phyloP scores from a whole-genome alignment of 2,113 vertebrate genomes.

The Rattus rattus region DNA sequence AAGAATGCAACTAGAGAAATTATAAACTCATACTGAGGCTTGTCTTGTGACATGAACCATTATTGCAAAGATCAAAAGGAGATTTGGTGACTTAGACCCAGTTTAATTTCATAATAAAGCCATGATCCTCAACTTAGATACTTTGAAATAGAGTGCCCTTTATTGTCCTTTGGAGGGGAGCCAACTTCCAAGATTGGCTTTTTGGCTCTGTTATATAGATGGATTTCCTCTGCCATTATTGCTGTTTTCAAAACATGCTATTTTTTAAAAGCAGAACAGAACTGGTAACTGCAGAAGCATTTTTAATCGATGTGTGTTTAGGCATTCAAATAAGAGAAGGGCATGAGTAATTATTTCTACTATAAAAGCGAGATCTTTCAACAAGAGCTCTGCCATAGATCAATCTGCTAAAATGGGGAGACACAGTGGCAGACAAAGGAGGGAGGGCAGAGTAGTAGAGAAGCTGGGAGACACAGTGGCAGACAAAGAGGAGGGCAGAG shows the following conservation, averaged over 20 bases:
- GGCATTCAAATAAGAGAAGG: background rate
- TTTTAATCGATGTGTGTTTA: background rate
- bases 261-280: conserved; percentile 1
- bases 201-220: background rate
- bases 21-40: background rate
- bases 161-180: background rate
- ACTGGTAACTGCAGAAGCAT: background rate
- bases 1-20: background rate
- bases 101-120: too few relatives aligned
- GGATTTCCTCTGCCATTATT: background rate
- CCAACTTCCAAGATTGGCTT: background rate
- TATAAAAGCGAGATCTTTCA: background rate
- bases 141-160: background rate
- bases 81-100: background rate
- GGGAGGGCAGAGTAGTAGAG: background rate
- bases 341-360: background rate
- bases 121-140: background rate
- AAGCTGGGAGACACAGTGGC: too few relatives aligned
- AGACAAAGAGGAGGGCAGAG: too few relatives aligned
- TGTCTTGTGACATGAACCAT: background rate
- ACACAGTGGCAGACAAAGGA: background rate
- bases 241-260: background rate
- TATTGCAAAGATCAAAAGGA: background rate
- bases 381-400: background rate
- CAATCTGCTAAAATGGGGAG: background rate